Evolutionary conservation across 1,140 invertebrate species (phyloP).

Genomic region (Pantala flavescens): DNA sequence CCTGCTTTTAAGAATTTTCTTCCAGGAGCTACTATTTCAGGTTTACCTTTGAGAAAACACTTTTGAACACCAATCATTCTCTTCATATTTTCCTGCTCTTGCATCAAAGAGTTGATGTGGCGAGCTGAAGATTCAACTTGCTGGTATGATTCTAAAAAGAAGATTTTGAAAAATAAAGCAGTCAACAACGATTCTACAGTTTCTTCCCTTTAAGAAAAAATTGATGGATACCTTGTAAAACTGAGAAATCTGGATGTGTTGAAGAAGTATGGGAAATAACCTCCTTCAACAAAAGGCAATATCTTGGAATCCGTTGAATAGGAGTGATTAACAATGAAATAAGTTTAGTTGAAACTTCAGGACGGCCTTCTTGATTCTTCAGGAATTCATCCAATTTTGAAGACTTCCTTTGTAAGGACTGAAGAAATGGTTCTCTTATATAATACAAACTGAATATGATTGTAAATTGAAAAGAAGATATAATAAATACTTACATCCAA

Average conservation of each 20-base stretch:
- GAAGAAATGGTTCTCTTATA: constrained; percentile 22
- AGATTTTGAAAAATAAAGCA: background rate
- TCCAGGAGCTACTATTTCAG: constrained; percentile 55
- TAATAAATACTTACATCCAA: constrained; percentile 25
- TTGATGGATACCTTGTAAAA: constrained; percentile 33
- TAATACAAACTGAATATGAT: no score
- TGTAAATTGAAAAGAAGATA: no score
- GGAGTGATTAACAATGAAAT: constrained; percentile 61
- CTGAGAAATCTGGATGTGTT: constrained; percentile 46
- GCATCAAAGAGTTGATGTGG: constrained; percentile 59
- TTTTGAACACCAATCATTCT: constrained; percentile 56
- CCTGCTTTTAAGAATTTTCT: constrained; percentile 60
- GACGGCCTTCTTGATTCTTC: constrained; percentile 51
- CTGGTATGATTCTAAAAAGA: constrained; percentile 46
- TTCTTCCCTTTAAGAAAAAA: constrained; percentile 8
- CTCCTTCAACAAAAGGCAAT: constrained; percentile 58
- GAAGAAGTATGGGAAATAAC: constrained; percentile 49
- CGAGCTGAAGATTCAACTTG: constrained; percentile 54
- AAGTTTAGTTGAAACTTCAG: constrained; percentile 58
- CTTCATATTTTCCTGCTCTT: constrained; percentile 59
- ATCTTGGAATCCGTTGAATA: constrained; percentile 64
- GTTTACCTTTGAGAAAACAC: constrained; percentile 44
- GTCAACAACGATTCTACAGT: no score
- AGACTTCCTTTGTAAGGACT: constrained; percentile 48
- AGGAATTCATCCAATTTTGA: constrained; percentile 48